phyloP scores from a whole-genome alignment of 1,140 invertebrate genomes.

The Trichoplusia ni region DNA sequence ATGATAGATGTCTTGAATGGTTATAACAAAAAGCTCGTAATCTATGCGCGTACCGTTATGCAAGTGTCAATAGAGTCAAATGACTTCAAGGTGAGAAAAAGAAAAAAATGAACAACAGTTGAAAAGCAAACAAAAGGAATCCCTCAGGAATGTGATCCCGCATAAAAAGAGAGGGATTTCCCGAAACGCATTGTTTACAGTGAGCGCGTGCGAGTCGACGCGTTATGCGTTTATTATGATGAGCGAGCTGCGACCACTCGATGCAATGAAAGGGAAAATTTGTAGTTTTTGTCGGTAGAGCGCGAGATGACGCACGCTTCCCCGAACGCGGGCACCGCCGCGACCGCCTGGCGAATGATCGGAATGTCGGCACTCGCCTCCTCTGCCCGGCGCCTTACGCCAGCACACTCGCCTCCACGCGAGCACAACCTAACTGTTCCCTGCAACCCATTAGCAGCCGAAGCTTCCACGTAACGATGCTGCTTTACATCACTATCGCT shows the following conservation, averaged over 20 bases:
- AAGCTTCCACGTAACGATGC: not conserved
- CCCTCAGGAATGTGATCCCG: slow-evolving; percentile 75
- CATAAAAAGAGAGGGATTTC: slow-evolving; percentile 77
- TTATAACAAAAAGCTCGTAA: slow-evolving; percentile 27
- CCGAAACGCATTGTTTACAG: slow-evolving; percentile 79
- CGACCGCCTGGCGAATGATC: slow-evolving; percentile 41
- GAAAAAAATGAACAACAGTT: slow-evolving; percentile 61
- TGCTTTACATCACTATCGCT: not conserved
- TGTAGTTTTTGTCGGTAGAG: slow-evolving; percentile 64
- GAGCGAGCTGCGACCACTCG: slow-evolving; percentile 50
- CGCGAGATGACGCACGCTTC: slow-evolving; percentile 70
- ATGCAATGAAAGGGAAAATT: slow-evolving; percentile 78
- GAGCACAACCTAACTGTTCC: slow-evolving; percentile 5
- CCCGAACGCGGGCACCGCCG: slow-evolving; percentile 49
- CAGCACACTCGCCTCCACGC: not conserved
- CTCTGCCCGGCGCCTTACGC: not conserved
- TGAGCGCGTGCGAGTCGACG: slow-evolving; percentile 59
- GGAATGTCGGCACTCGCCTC: slow-evolving; percentile 57
- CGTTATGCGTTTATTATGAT: slow-evolving; percentile 70
- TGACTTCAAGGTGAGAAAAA: slow-evolving; percentile 61
- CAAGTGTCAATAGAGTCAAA: slow-evolving; percentile 56
- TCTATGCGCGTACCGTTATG: slow-evolving; percentile 50
- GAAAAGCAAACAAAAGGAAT: slow-evolving; percentile 78
- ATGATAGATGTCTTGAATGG: slow-evolving; percentile 3
- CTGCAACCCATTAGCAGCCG: not conserved